Conservation (phyloP, 2,888 invertebrate genomes). For the Mactromeris polynyma region DNA sequence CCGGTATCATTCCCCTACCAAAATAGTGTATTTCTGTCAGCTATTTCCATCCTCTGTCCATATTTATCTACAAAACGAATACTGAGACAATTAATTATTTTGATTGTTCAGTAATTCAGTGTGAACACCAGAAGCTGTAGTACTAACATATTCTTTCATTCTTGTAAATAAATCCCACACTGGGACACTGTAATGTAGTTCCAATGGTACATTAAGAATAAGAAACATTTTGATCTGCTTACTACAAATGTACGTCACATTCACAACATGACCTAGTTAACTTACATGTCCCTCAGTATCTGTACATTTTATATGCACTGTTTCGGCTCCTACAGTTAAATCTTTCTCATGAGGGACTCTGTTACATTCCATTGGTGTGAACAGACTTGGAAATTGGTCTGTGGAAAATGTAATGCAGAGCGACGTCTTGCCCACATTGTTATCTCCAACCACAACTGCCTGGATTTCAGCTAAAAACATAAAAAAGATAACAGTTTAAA, state of each 20-base stretch:
- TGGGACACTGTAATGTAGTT: too few species aligned
- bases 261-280: background rate
- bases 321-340: slow-evolving; percentile 48
- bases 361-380: slow-evolving; percentile 70
- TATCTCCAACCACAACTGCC: slow-evolving; percentile 65
- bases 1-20: too few species aligned
- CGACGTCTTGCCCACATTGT: slow-evolving; percentile 70
- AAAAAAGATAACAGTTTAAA: background rate
- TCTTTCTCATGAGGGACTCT: slow-evolving; percentile 68
- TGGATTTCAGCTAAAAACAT: slow-evolving; percentile 54
- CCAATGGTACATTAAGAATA: too few species aligned
- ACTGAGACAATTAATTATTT: too few species aligned
- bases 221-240: too few species aligned
- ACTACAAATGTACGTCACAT: background rate
- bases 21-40: too few species aligned
- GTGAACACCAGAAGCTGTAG: too few species aligned
- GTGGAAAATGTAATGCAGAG: slow-evolving; percentile 69
- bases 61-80: too few species aligned
- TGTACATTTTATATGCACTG: slow-evolving; percentile 62
- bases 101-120: too few species aligned
- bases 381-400: slow-evolving; percentile 68
- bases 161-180: too few species aligned
- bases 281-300: slow-evolving; percentile 70
- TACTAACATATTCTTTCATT: too few species aligned
- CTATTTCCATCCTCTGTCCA: too few species aligned